A percentile compares a stretch with the other conserved stretches of the same genome.
phyloP scores from a whole-genome alignment of 2,113 vertebrate species.

The Pristiophorus japonicus region DNA sequence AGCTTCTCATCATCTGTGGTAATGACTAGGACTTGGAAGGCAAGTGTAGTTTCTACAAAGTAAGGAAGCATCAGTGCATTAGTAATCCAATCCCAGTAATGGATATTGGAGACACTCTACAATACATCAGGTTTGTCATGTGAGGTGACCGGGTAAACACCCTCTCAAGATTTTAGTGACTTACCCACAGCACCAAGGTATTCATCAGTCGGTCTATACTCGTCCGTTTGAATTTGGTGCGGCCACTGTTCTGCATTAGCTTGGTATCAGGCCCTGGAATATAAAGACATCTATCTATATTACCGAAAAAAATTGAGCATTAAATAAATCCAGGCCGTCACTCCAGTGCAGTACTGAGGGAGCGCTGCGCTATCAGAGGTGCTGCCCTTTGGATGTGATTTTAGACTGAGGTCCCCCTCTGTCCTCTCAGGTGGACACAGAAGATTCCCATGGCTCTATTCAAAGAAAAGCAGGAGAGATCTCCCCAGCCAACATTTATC shows the following conservation, averaged over 20 bases:
- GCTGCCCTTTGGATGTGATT: not conserved
- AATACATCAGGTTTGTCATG: not conserved
- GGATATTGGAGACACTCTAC: not conserved
- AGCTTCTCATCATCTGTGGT: not conserved
- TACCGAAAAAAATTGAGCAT: not conserved
- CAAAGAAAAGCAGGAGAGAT: not conserved
- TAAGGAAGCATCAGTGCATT: not conserved
- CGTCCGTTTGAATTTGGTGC: slow-evolving; percentile 66
- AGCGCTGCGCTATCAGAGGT: not conserved
- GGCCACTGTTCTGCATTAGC: slow-evolving; percentile 71
- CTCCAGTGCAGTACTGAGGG: not conserved
- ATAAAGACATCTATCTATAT: not conserved
- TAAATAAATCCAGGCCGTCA: not conserved
- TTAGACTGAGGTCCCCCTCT: not conserved
- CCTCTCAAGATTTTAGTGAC: slow-evolving; percentile 37
- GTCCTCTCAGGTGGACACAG: not conserved
- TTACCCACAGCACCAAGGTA: slow-evolving; percentile 68
- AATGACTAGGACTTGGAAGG: not conserved
- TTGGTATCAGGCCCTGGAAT: slow-evolving; percentile 64
- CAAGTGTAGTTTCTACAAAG: not conserved
- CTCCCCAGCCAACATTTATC: not conserved
- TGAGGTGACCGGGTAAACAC: not conserved
- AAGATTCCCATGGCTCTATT: not conserved
- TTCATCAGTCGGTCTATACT: slow-evolving; percentile 70
- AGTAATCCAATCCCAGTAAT: not conserved